These are phyloP conservation scores for Drosophila meridionalis DNA, from an alignment of 2,888 invertebrate genomes.

Conservation along the genomic window DNA sequence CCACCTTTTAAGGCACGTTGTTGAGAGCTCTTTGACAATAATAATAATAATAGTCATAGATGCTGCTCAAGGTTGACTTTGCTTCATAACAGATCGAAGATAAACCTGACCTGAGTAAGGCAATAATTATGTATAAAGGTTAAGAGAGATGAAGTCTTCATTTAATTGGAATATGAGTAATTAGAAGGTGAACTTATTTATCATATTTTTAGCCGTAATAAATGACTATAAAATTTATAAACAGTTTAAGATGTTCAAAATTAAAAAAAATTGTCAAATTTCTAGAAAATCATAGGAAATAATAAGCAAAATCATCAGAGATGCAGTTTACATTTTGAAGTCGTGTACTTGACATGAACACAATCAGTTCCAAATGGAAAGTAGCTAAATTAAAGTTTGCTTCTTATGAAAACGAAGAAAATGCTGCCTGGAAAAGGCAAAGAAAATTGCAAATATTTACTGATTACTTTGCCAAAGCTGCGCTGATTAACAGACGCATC, in stretches of 20 bases:
- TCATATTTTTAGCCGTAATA: background rate
- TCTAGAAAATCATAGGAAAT: background rate
- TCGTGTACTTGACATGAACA: background rate
- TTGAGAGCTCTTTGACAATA: constrained; percentile 47
- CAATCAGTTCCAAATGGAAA: constrained; percentile 43
- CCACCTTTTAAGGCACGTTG: constrained; percentile 52
- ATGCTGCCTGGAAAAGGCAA: constrained; percentile 18
- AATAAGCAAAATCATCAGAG: background rate
- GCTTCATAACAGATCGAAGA: constrained; percentile 19
- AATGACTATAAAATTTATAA: too few relatives aligned
- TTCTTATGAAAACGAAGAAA: constrained; percentile 81
- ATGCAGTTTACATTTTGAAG: background rate
- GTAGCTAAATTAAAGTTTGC: constrained; percentile 57
- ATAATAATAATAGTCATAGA: background rate
- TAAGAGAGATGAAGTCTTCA: background rate
- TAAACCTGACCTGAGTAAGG: constrained; percentile 11
- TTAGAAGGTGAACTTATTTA: background rate
- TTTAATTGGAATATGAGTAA: too few relatives aligned
- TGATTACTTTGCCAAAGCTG: constrained; percentile 69
- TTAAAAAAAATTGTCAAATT: background rate
- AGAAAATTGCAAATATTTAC: constrained; percentile 74
- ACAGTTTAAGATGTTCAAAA: background rate
- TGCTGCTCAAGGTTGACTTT: constrained; percentile 50
- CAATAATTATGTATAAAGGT: background rate
- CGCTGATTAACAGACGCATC: constrained; percentile 69